A percentile compares a stretch with the other conserved stretches of the same genome.
Conservation (phyloP, 2,797 vertebrate genomes). For the Leucoraja ocellata region DNA sequence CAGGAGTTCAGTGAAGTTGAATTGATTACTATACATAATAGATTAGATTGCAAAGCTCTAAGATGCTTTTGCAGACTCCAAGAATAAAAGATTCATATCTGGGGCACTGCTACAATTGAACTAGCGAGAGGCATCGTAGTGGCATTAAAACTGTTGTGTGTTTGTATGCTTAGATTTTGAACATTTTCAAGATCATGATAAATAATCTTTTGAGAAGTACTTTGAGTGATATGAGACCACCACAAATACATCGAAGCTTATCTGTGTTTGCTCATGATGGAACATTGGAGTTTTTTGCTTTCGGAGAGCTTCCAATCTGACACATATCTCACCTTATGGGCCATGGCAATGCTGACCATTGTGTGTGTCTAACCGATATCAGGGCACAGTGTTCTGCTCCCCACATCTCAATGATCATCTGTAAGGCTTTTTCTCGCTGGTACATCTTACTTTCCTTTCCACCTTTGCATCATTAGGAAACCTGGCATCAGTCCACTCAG, state of each 20-base stretch:
- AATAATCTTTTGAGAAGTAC: neutral
- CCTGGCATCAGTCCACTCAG: too few species aligned
- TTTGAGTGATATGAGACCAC: neutral
- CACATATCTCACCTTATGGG: neutral
- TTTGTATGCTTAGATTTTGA: too few species aligned
- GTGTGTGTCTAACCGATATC: too few species aligned
- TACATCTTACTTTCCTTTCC: too few species aligned
- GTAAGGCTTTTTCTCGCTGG: too few species aligned
- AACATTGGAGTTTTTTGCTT: neutral
- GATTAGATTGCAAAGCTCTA: neutral
- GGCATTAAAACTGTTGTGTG: neutral
- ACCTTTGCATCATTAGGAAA: too few species aligned
- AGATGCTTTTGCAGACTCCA: neutral
- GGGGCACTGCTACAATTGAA: neutral
- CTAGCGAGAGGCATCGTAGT: neutral
- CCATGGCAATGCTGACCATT: neutral
- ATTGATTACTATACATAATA: slow-evolving; percentile 18
- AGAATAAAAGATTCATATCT: neutral
- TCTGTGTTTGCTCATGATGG: neutral
- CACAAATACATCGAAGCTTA: neutral
- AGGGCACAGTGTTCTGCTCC: neutral
- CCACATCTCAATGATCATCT: too few species aligned
- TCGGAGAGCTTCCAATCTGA: neutral
- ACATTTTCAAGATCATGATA: too few species aligned
- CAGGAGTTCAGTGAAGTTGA: neutral